Conservation (phyloP, 1,140 invertebrate genomes). For the Lysiphlebus fabarum region DNA sequence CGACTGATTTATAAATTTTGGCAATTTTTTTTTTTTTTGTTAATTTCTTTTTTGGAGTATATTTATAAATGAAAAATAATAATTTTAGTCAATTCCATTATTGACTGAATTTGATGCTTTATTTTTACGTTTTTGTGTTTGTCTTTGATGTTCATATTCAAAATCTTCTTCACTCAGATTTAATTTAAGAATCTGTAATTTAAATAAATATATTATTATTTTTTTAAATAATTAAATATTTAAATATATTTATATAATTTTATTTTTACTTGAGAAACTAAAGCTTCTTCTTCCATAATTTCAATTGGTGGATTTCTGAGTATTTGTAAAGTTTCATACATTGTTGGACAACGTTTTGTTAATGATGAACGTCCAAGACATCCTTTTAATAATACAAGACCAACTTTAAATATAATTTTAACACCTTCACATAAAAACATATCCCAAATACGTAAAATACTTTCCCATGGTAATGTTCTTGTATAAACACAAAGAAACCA, state of each 20-base stretch:
- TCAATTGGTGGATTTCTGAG: conserved; percentile 79
- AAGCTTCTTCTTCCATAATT: conserved; percentile 81
- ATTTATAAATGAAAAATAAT: conserved; percentile 18
- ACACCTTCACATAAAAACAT: conserved; percentile 97
- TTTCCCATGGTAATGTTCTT: conserved; percentile 90
- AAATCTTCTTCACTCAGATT: conserved; percentile 80
- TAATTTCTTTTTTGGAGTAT: conserved; percentile 2
- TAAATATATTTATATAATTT: too few relatives aligned
- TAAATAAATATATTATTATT: too few relatives aligned
- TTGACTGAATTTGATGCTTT: conserved; percentile 33
- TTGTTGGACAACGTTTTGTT: conserved; percentile 75
- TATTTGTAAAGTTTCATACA: conserved; percentile 88
- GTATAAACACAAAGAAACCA: conserved; percentile 98
- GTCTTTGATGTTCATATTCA: conserved; percentile 76
- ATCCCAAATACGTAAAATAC: conserved; percentile 93
- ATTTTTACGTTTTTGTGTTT: conserved; percentile 49
- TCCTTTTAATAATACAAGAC: conserved; percentile 82
- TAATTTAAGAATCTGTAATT: conserved; percentile 59
- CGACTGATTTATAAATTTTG: conserved; percentile 13
- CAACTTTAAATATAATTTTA: conserved; percentile 87
- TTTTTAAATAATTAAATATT: too few relatives aligned
- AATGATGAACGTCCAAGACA: conserved; percentile 71
- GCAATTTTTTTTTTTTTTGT: neutral
- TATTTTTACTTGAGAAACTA: conserved; percentile 84
- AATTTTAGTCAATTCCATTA: conserved; percentile 36